Base-by-base conservation (phyloP, 2,888 invertebrate genomes). In the Chaitophorus viminalis region DNA sequence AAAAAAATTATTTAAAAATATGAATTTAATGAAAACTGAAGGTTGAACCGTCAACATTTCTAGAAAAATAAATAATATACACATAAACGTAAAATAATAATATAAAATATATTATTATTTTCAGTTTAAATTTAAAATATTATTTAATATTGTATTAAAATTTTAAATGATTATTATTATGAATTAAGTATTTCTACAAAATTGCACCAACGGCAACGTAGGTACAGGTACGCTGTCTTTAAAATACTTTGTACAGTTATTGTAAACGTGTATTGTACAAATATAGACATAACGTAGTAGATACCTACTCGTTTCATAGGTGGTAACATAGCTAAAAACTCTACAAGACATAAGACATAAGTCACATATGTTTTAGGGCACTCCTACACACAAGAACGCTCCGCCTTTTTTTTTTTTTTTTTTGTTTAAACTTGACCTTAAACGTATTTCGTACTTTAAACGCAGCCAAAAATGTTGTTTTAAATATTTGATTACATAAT, bases 351-450 rank as follows among this genome's bases (percentile, higher is more conserved):
- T n/a, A n/a, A n/a, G n/a, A 5, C 18, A 54, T 60, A 74, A 74
- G 3, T 33, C 33, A 54, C 33, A n/a, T 21, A 72, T 39, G 60
- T 54, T 74, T 60, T n/a, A 29, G 21, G 25, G 39, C 1, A 46
- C 84, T 76, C 84, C 65, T 84, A 84, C 84, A 46, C 65, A 36
- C 9, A 36, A 3, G 31, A 14, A 18, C 46, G 25, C 0, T 18
- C 31, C 75, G 46, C 65, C 84, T 76, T 25, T 25, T 76, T 46
- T 84, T 76, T 76, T 81, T 76, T 46, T 76, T 76, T 25, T 25
- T 76, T 46, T 84, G 65, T 76, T 81, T 76, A 18, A 76, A 76
- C 65, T 65, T 83, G 83, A 83, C 83, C 75, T 84, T 84, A 31
- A 25, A 76, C 39, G 8, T 31, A 60, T 9, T 33, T 9, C 33